These are phyloP conservation scores for Rhynchonema sp. DNA, from an alignment of 2,888 invertebrate genomes.

Conservation along the genomic window DNA sequence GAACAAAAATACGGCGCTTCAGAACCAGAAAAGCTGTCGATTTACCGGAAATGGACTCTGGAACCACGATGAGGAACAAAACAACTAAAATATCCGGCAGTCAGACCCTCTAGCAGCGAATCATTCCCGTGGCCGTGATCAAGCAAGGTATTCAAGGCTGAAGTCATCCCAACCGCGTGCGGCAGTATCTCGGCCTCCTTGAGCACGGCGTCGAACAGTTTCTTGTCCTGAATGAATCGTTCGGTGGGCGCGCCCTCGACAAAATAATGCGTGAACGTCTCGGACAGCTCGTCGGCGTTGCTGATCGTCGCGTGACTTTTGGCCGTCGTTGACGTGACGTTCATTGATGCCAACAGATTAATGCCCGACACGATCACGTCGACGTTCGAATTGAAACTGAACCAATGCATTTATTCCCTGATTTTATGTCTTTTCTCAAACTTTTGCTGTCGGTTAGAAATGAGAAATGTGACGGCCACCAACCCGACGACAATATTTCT, in stretches of 20 bases:
- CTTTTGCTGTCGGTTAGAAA: too few species aligned
- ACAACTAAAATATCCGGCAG: too few species aligned
- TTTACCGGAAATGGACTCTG: too few species aligned
- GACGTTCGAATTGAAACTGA: constrained; percentile 34
- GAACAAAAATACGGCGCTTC: too few species aligned
- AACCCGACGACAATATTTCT: constrained; percentile 23
- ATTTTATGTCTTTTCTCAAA: too few species aligned
- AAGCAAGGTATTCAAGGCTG: too few species aligned
- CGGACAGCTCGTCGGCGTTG: constrained; percentile 24
- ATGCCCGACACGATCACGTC: constrained; percentile 33
- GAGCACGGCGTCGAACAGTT: constrained; percentile 16
- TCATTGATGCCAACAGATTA: constrained; percentile 25
- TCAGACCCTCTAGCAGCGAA: too few species aligned
- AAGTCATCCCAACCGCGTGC: not conserved
- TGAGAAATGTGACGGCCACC: too few species aligned
- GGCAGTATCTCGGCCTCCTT: not conserved
- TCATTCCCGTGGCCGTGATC: too few species aligned
- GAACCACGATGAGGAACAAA: too few species aligned
- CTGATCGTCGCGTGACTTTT: not conserved
- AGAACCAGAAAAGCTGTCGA: too few species aligned
- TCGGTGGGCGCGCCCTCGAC: constrained; percentile 29
- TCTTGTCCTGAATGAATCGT: constrained; percentile 18
- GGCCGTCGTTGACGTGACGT: constrained; percentile 19
- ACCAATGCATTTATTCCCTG: too few species aligned
- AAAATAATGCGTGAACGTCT: constrained; percentile 32